Evolutionary conservation across 2,888 invertebrate genomes (phyloP).

Genomic region (Callyntrura guangdongensis): DNA sequence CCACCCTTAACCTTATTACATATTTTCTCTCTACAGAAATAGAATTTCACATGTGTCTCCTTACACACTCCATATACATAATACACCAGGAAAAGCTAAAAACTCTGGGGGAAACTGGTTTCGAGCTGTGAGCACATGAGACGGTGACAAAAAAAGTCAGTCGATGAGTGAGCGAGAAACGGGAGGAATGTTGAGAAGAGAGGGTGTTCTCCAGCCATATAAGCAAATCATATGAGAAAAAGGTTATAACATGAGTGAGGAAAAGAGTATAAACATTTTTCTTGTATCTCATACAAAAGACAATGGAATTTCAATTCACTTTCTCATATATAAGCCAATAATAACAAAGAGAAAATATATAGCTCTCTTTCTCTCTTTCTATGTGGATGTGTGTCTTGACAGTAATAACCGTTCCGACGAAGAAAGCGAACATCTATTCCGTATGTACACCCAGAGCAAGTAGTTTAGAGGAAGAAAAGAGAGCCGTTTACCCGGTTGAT

Average conservation of each 20-base stretch:
- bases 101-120: conserved; percentile 24
- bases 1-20: too few species aligned
- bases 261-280: conserved; percentile 38
- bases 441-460: neutral
- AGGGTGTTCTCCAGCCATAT: neutral
- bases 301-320: conserved; percentile 75
- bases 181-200: neutral
- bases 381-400: too few species aligned
- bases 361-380: too few species aligned
- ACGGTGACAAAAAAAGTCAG: neutral
- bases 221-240: neutral
- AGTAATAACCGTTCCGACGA: too few species aligned
- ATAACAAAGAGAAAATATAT: neutral
- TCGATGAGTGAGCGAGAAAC: neutral
- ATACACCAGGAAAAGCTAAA: neutral
- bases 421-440: too few species aligned
- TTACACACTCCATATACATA: neutral
- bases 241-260: neutral
- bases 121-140: neutral
- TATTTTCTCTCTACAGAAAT: too few species aligned
- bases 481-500: conserved; percentile 18
- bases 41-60: too few species aligned
- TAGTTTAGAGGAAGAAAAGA: neutral
- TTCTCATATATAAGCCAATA: conserved; percentile 40
- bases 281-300: conserved; percentile 30